Evolutionary conservation across 2,797 vertebrate genomes (phyloP).

Genomic region (Eutrigla gurnardus): DNA sequence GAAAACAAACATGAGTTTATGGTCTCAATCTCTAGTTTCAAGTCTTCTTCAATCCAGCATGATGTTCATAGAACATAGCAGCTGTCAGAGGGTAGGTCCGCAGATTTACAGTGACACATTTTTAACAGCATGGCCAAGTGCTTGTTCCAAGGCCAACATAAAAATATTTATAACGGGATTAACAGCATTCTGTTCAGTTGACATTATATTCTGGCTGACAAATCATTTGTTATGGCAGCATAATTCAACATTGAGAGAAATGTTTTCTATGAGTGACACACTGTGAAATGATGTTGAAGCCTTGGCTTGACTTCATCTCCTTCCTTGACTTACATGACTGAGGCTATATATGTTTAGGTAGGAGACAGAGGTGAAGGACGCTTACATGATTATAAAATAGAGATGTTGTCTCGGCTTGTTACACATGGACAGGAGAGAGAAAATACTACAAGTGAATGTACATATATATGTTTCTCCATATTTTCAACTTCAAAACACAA

Average conservation of each 20-base stretch:
- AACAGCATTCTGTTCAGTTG: conserved; percentile 22
- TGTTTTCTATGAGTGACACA: background rate
- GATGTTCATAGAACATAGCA: no score
- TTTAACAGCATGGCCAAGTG: background rate
- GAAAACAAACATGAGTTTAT: no score
- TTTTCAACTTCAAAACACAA: background rate
- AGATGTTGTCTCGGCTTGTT: background rate
- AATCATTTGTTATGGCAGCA: background rate
- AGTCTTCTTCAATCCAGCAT: no score
- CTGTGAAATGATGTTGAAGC: conserved; percentile 1
- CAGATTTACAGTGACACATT: conserved; percentile 5
- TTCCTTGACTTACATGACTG: background rate
- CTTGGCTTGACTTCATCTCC: background rate
- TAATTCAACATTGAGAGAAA: conserved; percentile 18
- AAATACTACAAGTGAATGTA: background rate
- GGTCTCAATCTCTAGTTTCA: no score
- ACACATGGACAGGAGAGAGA: background rate
- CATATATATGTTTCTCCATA: background rate
- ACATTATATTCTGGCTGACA: conserved; percentile 23
- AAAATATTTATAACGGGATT: conserved; percentile 37
- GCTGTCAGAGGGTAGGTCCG: no score
- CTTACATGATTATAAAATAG: background rate
- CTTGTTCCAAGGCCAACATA: background rate
- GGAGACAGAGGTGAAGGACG: background rate
- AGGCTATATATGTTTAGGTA: background rate